Evolutionary conservation across 2,113 vertebrate genomes (phyloP).

Genomic region (Lutjanus erythropterus): DNA sequence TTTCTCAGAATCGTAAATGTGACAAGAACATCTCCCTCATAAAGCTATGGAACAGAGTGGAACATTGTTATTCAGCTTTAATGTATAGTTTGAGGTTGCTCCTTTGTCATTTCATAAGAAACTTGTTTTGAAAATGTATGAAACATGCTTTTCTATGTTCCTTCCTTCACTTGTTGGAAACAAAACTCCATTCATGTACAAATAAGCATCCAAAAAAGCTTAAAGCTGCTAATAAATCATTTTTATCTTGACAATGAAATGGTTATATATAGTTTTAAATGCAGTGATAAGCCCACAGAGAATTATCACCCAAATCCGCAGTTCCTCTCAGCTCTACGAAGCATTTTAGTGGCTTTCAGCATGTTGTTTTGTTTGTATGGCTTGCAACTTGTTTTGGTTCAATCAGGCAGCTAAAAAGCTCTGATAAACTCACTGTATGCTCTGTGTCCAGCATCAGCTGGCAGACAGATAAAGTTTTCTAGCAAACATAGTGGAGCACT

Average conservation of each 20-base stretch:
- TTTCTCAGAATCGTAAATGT: not conserved
- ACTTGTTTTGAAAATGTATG: not conserved
- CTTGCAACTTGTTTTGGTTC: not conserved
- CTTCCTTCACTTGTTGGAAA: not conserved
- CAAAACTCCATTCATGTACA: not conserved
- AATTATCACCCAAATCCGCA: not conserved
- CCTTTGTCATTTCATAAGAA: not conserved
- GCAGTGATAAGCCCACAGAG: not conserved
- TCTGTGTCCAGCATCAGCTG: not conserved
- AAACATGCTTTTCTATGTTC: not conserved
- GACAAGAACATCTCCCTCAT: not conserved
- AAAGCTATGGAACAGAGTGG: not conserved
- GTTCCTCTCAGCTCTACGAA: not conserved
- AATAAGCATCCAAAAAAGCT: not conserved
- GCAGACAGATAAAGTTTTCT: not conserved
- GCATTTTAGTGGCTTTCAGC: too few species aligned
- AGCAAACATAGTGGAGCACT: not conserved
- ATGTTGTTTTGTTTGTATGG: not conserved
- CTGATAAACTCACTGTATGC: not conserved
- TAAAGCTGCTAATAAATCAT: not conserved
- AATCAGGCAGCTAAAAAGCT: too few species aligned
- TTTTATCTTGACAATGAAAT: not conserved
- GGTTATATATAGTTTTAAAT: not conserved
- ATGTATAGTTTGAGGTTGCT: not conserved
- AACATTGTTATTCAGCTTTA: not conserved